Conservation (phyloP, 2,113 vertebrate species). For the Calonectris borealis region DNA sequence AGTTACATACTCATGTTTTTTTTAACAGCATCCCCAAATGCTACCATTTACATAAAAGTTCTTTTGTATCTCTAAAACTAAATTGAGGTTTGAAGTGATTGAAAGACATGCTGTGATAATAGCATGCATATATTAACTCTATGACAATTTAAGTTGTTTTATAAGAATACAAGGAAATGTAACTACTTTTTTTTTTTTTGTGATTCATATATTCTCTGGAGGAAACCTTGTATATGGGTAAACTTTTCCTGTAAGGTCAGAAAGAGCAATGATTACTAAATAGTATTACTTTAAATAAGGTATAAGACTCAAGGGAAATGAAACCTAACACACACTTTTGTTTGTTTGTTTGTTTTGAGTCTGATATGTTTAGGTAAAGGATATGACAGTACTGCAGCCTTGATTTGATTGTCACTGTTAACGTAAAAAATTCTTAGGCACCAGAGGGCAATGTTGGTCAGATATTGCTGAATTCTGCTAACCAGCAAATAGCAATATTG, state of each 20-base stretch:
- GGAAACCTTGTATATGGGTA: background rate
- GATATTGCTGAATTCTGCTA: background rate
- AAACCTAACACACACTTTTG: background rate
- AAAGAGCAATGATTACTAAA: background rate
- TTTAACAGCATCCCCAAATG: background rate
- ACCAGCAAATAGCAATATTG: background rate
- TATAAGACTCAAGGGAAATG: background rate
- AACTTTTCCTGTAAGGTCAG: background rate
- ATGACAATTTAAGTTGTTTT: background rate
- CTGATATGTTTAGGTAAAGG: background rate
- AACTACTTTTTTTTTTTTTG: background rate
- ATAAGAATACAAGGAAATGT: background rate
- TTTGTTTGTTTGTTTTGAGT: background rate
- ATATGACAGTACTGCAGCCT: background rate
- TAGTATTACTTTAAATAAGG: background rate
- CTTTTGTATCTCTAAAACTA: background rate
- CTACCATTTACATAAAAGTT: background rate
- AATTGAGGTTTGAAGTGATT: background rate
- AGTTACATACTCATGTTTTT: background rate
- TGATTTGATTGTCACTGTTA: background rate
- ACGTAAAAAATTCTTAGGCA: background rate
- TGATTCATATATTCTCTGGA: background rate
- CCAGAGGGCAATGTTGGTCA: slow-evolving; percentile 62
- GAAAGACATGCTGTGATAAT: background rate
- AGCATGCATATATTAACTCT: background rate